These are phyloP conservation scores for Aplodontia rufa DNA, from an alignment of 2,113 vertebrate species.

Conservation along the genomic window DNA sequence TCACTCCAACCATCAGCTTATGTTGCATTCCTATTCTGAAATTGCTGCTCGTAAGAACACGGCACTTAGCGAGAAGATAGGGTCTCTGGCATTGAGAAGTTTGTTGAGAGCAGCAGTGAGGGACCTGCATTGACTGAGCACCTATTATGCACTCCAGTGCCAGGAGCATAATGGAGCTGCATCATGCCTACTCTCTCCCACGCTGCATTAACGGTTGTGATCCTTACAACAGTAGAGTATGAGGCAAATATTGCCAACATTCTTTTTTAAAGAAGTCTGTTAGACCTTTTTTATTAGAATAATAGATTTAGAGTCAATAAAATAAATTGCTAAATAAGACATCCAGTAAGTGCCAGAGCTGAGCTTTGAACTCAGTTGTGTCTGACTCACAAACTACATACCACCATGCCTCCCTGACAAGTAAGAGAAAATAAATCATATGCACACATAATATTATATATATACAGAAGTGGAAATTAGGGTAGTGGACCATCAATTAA, in stretches of 20 bases:
- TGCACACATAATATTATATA: neutral
- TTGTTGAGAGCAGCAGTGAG: neutral
- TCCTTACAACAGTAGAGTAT: neutral
- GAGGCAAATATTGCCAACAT: neutral
- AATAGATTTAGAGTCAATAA: neutral
- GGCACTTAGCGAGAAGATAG: neutral
- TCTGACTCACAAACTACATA: neutral
- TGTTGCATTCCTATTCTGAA: neutral
- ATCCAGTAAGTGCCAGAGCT: neutral
- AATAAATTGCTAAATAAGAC: neutral
- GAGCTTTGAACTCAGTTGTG: neutral
- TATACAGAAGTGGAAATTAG: neutral
- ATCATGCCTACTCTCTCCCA: accelerated
- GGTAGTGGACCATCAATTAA: neutral
- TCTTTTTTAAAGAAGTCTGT: neutral
- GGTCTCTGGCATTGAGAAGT: neutral
- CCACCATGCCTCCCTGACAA: neutral
- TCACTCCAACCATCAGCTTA: neutral
- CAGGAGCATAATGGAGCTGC: neutral
- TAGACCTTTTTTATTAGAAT: no score
- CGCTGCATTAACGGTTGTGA: neutral
- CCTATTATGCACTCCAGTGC: accelerated
- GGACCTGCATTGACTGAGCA: no score
- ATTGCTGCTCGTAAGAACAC: neutral
- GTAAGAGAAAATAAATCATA: neutral